Base-by-base conservation (phyloP, 2,888 invertebrate species). In the Lathronympha strigana region DNA sequence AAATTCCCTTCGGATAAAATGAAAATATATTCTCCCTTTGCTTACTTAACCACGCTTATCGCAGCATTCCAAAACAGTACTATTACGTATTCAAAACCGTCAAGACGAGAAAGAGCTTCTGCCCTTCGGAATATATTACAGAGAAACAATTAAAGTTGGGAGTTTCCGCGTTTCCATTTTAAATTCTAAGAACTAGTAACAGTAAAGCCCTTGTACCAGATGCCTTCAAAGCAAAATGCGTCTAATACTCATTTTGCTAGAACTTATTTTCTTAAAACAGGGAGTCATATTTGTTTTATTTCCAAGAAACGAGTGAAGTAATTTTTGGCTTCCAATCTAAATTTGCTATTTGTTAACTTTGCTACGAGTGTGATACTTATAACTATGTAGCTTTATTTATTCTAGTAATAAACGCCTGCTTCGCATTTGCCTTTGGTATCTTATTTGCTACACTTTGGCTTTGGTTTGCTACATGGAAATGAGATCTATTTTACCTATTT, bases 61-160 rank as follows among this genome's bases (percentile, higher is more conserved):
- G 13, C 54, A 54, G 38, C 23, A 40, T 40, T 54, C 38, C 25
- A 15, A 54, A 54, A 54, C 38, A 25, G 15, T 23, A 13, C 25
- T 23, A 54, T 54, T 54, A 54, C 25, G 17, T 25, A 54, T 54
- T 54, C 54, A 54, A 40, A 40, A 40, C 17, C 54, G 15, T 25
- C 23, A 54, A 54, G 54, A 53, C 31, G 31, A n/a, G 40, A 25
- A 36, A 36, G 53, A 54, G 38, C 38, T 40, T 11, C 54, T 54
- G 54, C 54, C 40, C 54, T 38, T 40, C 38, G 54, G 54, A 54
- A 54, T 54, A 54, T 54, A 54, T 54, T 54, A 54, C 17, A 38
- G 54, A 53, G 54, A 54, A 54, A 54, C 40, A 54, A 54, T 54
- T 40, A 54, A 54, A 54, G 38, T 40, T 50, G 15, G 15, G 49